Conservation (phyloP, 1,140 invertebrate species). For the Drosophila rhopaloa region DNA sequence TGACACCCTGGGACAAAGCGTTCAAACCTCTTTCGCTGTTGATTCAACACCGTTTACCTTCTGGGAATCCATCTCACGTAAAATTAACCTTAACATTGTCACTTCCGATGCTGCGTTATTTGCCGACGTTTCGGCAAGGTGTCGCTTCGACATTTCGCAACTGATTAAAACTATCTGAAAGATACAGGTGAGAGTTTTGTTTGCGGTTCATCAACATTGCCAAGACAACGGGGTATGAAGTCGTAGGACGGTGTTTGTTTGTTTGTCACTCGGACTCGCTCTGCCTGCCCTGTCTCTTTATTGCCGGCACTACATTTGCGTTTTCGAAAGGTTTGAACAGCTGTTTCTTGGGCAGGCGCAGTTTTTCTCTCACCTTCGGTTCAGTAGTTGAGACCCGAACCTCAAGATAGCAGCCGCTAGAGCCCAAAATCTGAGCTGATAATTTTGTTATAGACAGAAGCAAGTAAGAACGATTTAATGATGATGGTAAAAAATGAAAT, state of each 20-base stretch:
- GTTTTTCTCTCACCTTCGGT: conserved; percentile 7
- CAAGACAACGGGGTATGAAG: conserved; percentile 41
- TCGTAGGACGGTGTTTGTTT: conserved; percentile 19
- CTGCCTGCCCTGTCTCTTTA: conserved; percentile 1
- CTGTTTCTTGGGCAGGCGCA: conserved; percentile 51
- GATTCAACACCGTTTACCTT: too few relatives aligned
- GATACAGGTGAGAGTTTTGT: conserved; percentile 67
- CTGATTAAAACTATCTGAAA: conserved; percentile 82
- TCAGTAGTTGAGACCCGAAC: conserved; percentile 30
- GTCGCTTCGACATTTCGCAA: conserved; percentile 69
- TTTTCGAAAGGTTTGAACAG: conserved; percentile 45
- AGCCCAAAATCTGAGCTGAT: conserved; percentile 8
- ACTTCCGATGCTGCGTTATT: conserved; percentile 34
- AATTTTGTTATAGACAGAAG: neutral
- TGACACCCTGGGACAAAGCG: conserved; percentile 11
- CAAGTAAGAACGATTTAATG: neutral
- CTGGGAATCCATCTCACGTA: too few relatives aligned
- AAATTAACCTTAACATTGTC: neutral
- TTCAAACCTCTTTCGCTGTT: conserved; percentile 39
- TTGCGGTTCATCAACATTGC: conserved; percentile 72
- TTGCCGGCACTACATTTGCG: conserved; percentile 30
- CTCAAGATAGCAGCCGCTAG: conserved; percentile 9
- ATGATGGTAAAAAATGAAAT: neutral
- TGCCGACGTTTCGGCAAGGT: conserved; percentile 33
- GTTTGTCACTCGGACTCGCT: conserved; percentile 7